phyloP scores from a whole-genome alignment of 2,888 invertebrate species.

The Blera fallax region DNA sequence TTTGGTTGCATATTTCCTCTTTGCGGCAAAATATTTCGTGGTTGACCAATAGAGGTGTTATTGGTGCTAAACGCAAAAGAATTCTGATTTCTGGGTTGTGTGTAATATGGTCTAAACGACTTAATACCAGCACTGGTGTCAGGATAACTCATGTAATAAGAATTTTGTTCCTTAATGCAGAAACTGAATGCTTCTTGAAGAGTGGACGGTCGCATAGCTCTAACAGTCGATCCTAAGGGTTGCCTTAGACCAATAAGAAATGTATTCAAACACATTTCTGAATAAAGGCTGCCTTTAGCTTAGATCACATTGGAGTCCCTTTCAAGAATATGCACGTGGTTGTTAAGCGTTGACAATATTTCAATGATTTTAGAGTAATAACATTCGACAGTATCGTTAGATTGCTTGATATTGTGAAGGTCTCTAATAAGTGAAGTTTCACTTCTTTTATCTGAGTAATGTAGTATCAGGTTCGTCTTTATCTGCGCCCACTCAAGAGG shows the following conservation, averaged over 20 bases:
- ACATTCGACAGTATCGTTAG: not conserved
- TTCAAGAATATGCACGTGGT: not conserved
- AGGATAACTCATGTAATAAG: not conserved
- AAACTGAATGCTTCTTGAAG: not conserved
- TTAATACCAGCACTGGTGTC: not conserved
- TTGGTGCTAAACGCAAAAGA: no score
- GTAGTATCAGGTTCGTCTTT: not conserved
- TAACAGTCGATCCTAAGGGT: not conserved
- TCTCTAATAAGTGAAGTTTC: not conserved
- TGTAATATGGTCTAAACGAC: not conserved
- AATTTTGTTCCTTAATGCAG: constrained; percentile 14
- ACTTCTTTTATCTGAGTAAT: not conserved
- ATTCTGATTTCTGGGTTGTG: no score
- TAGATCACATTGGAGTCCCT: not conserved
- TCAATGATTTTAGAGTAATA: not conserved
- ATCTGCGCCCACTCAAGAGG: not conserved
- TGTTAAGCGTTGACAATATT: not conserved
- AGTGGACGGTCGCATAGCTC: not conserved
- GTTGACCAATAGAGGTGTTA: no score
- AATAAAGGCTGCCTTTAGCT: not conserved
- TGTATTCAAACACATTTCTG: not conserved
- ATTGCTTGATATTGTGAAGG: not conserved
- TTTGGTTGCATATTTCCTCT: no score
- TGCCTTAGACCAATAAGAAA: constrained; percentile 3
- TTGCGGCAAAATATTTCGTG: no score